Conservation (phyloP, 2,888 invertebrate genomes). For the Trissolcus japonicus region DNA sequence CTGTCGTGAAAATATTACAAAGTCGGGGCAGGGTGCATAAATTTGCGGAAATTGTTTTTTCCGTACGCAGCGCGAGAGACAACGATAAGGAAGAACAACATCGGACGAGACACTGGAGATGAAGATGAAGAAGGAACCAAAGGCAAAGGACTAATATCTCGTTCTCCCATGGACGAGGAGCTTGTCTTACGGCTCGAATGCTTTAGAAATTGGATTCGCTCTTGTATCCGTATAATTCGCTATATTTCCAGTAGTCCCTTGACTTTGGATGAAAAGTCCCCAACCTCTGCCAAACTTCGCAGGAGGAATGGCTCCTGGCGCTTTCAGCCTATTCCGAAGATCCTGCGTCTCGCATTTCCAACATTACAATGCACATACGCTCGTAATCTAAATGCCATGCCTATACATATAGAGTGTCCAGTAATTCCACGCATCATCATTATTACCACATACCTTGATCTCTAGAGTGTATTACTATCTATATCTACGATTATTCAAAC, state of each 20-base stretch:
- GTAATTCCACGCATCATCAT: conserved; percentile 52
- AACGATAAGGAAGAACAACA: conserved; percentile 56
- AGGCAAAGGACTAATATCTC: conserved; percentile 62
- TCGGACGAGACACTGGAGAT: conserved; percentile 48
- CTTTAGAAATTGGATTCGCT: conserved; percentile 63
- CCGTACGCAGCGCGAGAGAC: conserved; percentile 56
- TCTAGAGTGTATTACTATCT: conserved; percentile 38
- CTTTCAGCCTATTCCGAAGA: conserved; percentile 51
- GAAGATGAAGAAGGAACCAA: conserved; percentile 52
- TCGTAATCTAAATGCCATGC: conserved; percentile 51
- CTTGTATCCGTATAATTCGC: conserved; percentile 54
- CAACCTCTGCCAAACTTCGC: conserved; percentile 33
- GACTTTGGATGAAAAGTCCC: conserved; percentile 47
- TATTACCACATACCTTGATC: conserved; percentile 46
- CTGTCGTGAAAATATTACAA: conserved; percentile 66
- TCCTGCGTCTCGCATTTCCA: conserved; percentile 41
- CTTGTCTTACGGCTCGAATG: conserved; percentile 63
- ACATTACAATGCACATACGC: conserved; percentile 52
- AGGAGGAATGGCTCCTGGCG: conserved; percentile 48
- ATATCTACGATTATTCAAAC: conserved; percentile 23
- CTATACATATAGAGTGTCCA: conserved; percentile 41
- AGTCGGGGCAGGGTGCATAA: conserved; percentile 68
- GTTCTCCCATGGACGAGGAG: conserved; percentile 58
- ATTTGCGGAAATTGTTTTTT: conserved; percentile 71
- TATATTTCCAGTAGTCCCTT: conserved; percentile 52